A percentile compares a stretch with the other conserved stretches of the same genome.
Evolutionary conservation across 2,888 invertebrate genomes (phyloP).

Genomic region (Psococerastis gibbosa): DNA sequence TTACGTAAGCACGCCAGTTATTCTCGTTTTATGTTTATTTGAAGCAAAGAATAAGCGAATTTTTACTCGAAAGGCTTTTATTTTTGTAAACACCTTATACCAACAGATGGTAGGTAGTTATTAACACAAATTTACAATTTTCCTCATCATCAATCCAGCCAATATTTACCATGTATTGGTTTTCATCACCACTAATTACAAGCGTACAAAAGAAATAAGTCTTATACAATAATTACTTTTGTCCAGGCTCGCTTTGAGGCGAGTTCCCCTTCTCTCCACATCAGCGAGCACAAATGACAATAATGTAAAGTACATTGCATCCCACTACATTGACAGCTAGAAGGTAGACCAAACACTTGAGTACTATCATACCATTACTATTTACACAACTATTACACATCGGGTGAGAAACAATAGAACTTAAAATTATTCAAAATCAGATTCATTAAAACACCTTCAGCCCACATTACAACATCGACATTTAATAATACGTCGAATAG

Average conservation of each 20-base stretch:
- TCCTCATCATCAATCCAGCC: neutral
- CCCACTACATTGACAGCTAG: neutral
- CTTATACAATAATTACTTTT: neutral
- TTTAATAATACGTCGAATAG: conserved; percentile 14
- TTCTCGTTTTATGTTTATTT: too few relatives aligned
- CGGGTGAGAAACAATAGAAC: conserved; percentile 6
- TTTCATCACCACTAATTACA: conserved; percentile 4
- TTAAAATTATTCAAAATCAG: conserved; percentile 8
- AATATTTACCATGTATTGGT: neutral
- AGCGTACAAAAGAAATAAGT: conserved; percentile 8
- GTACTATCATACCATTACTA: neutral
- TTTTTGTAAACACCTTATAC: conserved; percentile 11
- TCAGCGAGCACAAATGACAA: neutral
- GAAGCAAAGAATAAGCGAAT: conserved; percentile 10
- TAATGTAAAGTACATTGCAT: neutral
- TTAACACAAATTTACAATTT: conserved; percentile 6
- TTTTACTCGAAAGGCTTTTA: conserved; percentile 11
- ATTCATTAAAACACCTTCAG: too few relatives aligned
- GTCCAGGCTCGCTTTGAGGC: too few relatives aligned
- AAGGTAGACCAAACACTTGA: neutral
- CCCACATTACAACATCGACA: conserved; percentile 15
- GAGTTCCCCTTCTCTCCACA: neutral
- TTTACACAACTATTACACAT: neutral
- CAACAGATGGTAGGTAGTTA: conserved; percentile 9
- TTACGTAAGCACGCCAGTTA: too few relatives aligned